Percentiles rank a stretch among this genome's conserved stretches.
Evolutionary conservation across 2,113 vertebrate genomes (phyloP).

Genomic region (Laticauda laticaudata): DNA sequence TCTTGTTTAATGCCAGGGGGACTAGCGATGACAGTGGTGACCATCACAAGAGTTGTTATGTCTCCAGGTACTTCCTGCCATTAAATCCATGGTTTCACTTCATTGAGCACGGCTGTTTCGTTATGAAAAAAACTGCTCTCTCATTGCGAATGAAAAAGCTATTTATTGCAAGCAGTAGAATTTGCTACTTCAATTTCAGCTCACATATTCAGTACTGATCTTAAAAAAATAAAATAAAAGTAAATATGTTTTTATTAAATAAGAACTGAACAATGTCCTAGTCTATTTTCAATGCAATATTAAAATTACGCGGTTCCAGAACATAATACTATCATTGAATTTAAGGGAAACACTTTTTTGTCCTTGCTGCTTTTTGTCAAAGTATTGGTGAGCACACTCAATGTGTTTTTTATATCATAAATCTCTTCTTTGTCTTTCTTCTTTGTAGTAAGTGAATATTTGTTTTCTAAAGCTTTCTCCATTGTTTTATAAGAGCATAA

Average conservation of each 20-base stretch:
- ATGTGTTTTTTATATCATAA: background rate
- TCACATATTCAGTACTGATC: background rate
- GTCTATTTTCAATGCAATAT: background rate
- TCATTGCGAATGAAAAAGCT: background rate
- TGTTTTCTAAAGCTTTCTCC: background rate
- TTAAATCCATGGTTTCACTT: slow-evolving; percentile 29
- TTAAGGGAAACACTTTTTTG: background rate
- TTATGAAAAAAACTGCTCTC: background rate
- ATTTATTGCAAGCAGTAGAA: background rate
- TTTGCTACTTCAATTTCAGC: background rate
- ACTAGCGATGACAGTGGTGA: background rate
- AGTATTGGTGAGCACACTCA: background rate
- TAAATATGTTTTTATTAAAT: background rate
- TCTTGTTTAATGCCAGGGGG: background rate
- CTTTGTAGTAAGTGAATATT: background rate
- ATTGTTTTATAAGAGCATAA: background rate
- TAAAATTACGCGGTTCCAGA: background rate
- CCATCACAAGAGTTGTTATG: background rate
- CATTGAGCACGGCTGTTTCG: background rate
- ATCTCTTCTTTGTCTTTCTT: background rate
- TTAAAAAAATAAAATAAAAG: background rate
- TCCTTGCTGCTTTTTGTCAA: background rate
- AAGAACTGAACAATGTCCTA: background rate
- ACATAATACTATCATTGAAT: background rate
- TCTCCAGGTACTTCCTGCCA: slow-evolving; percentile 23